A percentile compares a stretch with the other conserved stretches of the same genome.
Evolutionary conservation across 2,113 vertebrate genomes (phyloP).

Genomic region (Triplophysa rosa): DNA sequence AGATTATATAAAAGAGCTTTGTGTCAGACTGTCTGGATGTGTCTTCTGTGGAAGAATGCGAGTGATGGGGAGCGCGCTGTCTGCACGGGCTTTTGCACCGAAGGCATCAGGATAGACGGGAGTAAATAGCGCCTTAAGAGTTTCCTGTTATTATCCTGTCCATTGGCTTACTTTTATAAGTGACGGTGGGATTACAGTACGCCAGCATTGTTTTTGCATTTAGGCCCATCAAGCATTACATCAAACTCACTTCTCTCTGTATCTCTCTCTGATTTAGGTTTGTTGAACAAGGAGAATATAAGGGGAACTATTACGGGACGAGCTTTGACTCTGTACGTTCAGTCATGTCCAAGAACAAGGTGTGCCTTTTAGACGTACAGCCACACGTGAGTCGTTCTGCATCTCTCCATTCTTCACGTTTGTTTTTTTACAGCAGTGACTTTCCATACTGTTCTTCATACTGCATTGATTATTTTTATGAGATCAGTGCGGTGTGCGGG

Average conservation of each 20-base stretch:
- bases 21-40: slow-evolving; percentile 68
- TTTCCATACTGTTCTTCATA: slow-evolving; percentile 3
- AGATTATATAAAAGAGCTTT: slow-evolving; percentile 67
- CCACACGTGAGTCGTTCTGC: slow-evolving; percentile 85
- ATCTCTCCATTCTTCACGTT: slow-evolving; percentile 24
- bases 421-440: slow-evolving; percentile 27
- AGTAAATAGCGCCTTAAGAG: slow-evolving; percentile 22
- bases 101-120: slow-evolving; percentile 29
- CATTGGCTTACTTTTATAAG: slow-evolving; percentile 5
- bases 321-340: slow-evolving; percentile 89
- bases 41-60: slow-evolving; percentile 55
- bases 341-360: slow-evolving; percentile 92
- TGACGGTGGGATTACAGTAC: not conserved
- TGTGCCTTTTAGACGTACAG: slow-evolving; percentile 92
- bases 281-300: slow-evolving; percentile 94
- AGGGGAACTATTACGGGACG: slow-evolving; percentile 94
- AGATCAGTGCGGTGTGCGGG: not conserved
- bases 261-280: slow-evolving; percentile 75
- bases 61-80: slow-evolving; percentile 45
- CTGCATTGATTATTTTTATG: not conserved
- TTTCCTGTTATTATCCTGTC: slow-evolving; percentile 31
- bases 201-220: not conserved
- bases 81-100: slow-evolving; percentile 19
- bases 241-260: slow-evolving; percentile 1
- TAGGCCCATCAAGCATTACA: slow-evolving; percentile 15